These are phyloP conservation scores for Epizoanthus stellaris DNA, from an alignment of 92 coral and sea anemone genomes.

Conservation along the genomic window DNA sequence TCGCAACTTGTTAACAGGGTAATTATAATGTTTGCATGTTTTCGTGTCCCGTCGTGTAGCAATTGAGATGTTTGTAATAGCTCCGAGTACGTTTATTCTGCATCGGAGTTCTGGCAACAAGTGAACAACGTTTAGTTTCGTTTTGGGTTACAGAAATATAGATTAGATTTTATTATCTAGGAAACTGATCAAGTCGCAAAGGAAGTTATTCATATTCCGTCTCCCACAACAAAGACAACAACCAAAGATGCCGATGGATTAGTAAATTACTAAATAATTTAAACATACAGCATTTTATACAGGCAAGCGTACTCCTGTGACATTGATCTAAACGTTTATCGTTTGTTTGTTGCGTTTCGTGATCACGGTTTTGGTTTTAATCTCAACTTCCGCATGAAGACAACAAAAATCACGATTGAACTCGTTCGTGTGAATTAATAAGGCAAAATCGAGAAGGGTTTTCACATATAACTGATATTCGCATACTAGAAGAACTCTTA, in stretches of 20 bases:
- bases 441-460: too few species aligned
- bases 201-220: too few species aligned
- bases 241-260: neutral
- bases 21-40: slow-evolving; percentile 29
- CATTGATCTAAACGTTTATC: neutral
- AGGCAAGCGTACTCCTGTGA: neutral
- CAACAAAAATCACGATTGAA: neutral
- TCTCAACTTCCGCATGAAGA: neutral
- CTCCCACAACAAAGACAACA: too few species aligned
- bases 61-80: too few species aligned
- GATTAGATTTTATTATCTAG: too few species aligned
- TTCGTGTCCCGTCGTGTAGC: neutral
- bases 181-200: too few species aligned
- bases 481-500: too few species aligned
- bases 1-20: slow-evolving; percentile 80
- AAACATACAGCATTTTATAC: neutral
- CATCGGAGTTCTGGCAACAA: neutral
- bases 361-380: neutral
- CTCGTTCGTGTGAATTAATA: neutral
- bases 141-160: too few species aligned
- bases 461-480: too few species aligned
- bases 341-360: neutral
- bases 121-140: neutral
- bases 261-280: neutral
- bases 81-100: too few species aligned